phyloP scores from a whole-genome alignment of 2,113 vertebrate species.

The Chiloscyllium plagiosum region DNA sequence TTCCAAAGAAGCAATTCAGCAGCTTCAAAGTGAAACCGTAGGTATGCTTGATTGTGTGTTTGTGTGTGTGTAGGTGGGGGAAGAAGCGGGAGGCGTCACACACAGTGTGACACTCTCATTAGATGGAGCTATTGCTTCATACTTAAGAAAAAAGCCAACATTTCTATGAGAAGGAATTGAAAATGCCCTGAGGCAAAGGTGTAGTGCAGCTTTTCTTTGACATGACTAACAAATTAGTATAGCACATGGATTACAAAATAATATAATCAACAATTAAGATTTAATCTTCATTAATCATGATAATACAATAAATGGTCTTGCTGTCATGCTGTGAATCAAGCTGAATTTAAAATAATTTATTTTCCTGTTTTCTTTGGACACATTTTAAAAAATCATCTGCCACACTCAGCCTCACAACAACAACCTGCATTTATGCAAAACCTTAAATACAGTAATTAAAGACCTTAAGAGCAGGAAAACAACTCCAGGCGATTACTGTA shows the following conservation, averaged over 20 bases:
- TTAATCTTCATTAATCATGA: not conserved
- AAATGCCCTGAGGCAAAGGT: not conserved
- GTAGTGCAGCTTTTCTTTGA: not conserved
- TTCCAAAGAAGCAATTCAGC: not conserved
- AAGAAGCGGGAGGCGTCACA: not conserved
- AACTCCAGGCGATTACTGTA: not conserved
- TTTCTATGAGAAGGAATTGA: constrained; percentile 22
- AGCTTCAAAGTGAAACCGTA: not conserved
- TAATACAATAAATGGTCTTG: not conserved
- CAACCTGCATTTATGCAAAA: not conserved
- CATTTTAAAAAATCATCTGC: too few relatives aligned
- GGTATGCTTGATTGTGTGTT: too few relatives aligned
- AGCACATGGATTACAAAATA: not conserved
- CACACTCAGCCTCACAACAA: not conserved
- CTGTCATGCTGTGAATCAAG: not conserved
- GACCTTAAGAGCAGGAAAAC: too few relatives aligned
- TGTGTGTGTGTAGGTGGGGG: too few relatives aligned
- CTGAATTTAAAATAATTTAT: not conserved
- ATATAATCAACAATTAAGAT: not conserved
- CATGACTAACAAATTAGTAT: not conserved
- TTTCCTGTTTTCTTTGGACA: not conserved
- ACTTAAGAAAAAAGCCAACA: not conserved
- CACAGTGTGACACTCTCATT: not conserved
- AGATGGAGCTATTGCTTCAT: constrained; percentile 35
- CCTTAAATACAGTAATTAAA: not conserved